A percentile compares a stretch with the other conserved stretches of the same genome.
Conservation (phyloP, 2,888 invertebrate species). For the Drosophila birchii region DNA sequence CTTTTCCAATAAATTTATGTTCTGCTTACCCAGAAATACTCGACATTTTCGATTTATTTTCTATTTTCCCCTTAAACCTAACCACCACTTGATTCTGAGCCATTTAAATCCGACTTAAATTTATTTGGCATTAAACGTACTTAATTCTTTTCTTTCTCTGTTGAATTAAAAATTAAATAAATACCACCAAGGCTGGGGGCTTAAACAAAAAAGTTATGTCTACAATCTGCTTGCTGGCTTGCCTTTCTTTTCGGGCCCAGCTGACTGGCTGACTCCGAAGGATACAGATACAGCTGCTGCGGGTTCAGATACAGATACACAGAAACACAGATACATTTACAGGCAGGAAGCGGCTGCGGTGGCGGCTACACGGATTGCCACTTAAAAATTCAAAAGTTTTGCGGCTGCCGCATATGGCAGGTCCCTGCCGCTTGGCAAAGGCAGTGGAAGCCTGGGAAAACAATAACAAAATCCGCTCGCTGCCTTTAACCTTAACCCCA, state of each 20-base stretch:
- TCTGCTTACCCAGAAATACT: not conserved
- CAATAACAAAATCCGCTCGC: slow-evolving; percentile 64
- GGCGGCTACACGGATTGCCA: slow-evolving; percentile 76
- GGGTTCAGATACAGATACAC: slow-evolving; percentile 6
- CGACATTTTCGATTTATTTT: not conserved
- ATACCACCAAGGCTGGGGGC: slow-evolving; percentile 40
- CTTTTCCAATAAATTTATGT: not conserved
- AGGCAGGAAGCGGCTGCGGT: slow-evolving; percentile 61
- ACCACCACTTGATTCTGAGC: not conserved
- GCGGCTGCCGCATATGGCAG: slow-evolving; percentile 74
- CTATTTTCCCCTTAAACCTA: not conserved
- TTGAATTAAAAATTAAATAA: slow-evolving; percentile 65
- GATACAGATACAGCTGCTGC: slow-evolving; percentile 13
- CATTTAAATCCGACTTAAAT: slow-evolving; percentile 1
- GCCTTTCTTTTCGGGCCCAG: slow-evolving; percentile 15
- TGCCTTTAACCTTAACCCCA: slow-evolving; percentile 68
- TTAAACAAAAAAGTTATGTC: slow-evolving; percentile 47
- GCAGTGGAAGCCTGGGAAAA: slow-evolving; percentile 35
- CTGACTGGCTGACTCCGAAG: slow-evolving; percentile 20
- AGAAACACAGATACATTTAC: not conserved
- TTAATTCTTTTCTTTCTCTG: slow-evolving; percentile 20
- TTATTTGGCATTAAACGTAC: not conserved
- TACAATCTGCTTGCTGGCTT: slow-evolving; percentile 14
- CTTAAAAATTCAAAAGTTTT: slow-evolving; percentile 80
- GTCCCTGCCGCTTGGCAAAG: slow-evolving; percentile 21